Conservation (phyloP, 2,113 vertebrate genomes). For the Chamaetylas fuelleborni region DNA sequence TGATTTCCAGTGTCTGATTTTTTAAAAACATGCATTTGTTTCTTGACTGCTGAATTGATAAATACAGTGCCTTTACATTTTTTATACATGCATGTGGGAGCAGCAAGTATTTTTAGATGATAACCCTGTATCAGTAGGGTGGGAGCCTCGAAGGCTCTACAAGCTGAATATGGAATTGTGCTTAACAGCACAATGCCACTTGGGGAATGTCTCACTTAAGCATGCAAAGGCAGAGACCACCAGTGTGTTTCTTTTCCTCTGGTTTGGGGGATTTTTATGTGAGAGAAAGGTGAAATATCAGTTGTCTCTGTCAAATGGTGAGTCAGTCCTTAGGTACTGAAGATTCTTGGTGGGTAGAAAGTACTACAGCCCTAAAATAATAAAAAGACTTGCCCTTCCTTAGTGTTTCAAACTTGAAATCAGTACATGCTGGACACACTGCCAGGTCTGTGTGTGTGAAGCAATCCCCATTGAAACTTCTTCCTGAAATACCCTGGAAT, state of each 20-base stretch:
- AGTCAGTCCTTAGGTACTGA: background rate
- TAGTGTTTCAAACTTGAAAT: background rate
- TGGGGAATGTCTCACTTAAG: background rate
- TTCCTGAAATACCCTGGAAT: background rate
- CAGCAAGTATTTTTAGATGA: background rate
- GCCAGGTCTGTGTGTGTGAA: background rate
- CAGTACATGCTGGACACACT: background rate
- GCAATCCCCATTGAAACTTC: background rate
- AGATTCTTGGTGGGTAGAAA: background rate
- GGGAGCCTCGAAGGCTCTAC: background rate
- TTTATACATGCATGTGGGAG: background rate
- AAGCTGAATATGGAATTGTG: background rate
- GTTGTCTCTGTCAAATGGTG: background rate
- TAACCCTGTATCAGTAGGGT: background rate
- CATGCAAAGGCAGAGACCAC: background rate
- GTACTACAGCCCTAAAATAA: background rate
- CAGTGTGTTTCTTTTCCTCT: background rate
- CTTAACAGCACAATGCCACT: background rate
- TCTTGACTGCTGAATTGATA: background rate
- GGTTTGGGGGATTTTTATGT: background rate
- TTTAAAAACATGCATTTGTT: background rate
- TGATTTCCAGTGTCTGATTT: background rate
- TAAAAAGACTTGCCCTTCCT: background rate
- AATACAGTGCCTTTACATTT: background rate
- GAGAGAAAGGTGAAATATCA: background rate